Conservation (phyloP, 2,113 vertebrate genomes). For the cattle (Bos taurus) region ARS-UCD2.0 NC_037330.1:108741501-108742000, state of each 20-base stretch:
- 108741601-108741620: not conserved
- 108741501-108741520: too few species aligned
- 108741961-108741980: not conserved
- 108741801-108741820: not conserved
- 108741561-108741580: not conserved
- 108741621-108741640: not conserved
- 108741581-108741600: too few species aligned
- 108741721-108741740: not conserved
- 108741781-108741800: not conserved
- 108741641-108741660: not conserved
- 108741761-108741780: not conserved
- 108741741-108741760: not conserved
- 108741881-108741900: not conserved
- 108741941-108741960: not conserved
- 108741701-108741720: not conserved
- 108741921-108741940: not conserved
- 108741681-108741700: not conserved
- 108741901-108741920: not conserved
- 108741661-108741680: not conserved
- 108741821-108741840: accelerated
- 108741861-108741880: not conserved
- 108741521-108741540: not conserved
- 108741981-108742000: not conserved
- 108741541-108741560: not conserved
- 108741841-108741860: not conserved